Percentiles rank a stretch among this genome's conserved stretches.
phyloP scores from a whole-genome alignment of 1,140 invertebrate species.

The Bacillus rossius region DNA sequence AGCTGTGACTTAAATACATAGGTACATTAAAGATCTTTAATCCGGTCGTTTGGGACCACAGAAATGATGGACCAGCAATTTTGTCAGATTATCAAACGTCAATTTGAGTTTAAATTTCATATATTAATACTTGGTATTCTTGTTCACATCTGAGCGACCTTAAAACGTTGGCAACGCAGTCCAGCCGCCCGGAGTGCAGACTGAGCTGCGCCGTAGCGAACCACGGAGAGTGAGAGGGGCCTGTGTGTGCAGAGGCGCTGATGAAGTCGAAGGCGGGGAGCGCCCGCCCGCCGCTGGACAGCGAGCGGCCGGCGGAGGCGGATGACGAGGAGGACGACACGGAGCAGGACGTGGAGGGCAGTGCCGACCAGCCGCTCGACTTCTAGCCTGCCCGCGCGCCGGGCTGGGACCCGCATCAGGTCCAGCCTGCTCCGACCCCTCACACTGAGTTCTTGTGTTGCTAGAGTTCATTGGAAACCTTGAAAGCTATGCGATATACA shows the following conservation, averaged over 20 bases:
- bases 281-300: constrained; percentile 13
- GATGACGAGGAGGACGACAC: constrained; percentile 62
- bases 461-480: neutral
- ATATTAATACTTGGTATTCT: too few relatives aligned
- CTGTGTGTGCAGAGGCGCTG: neutral
- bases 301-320: constrained; percentile 42
- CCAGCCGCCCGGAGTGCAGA: too few relatives aligned
- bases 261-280: neutral
- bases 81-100: too few relatives aligned
- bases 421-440: neutral
- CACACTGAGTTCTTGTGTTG: neutral
- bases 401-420: neutral
- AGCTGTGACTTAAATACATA: too few relatives aligned
- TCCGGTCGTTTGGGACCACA: too few relatives aligned
- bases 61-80: too few relatives aligned
- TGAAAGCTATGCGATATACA: neutral
- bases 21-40: too few relatives aligned
- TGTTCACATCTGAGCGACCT: too few relatives aligned
- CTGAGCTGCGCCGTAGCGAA: too few relatives aligned
- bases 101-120: too few relatives aligned
- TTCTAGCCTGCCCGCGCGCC: constrained; percentile 48
- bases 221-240: too few relatives aligned
- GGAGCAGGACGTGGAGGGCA: constrained; percentile 65
- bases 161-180: too few relatives aligned
- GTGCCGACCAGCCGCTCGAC: constrained; percentile 69